These are phyloP conservation scores for Hesperia comma DNA, from an alignment of 2,888 invertebrate genomes.

Conservation along the genomic window DNA sequence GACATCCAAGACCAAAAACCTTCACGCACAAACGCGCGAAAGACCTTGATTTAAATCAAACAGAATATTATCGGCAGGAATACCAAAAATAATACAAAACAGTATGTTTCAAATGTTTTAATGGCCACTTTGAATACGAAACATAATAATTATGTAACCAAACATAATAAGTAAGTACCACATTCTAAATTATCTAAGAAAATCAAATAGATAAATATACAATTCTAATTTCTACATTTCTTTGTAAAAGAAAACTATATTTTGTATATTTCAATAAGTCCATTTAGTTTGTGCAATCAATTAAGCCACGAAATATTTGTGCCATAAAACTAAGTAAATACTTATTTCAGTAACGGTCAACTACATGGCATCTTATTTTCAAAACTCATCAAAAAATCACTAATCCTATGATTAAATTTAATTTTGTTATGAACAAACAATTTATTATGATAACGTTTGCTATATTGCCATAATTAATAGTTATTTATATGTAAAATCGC, in stretches of 20 bases:
- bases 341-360: background rate
- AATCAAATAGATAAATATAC: slow-evolving; percentile 25
- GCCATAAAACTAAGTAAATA: slow-evolving; percentile 21
- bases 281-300: slow-evolving; percentile 16
- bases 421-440: background rate
- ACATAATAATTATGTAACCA: slow-evolving; percentile 11
- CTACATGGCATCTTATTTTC: background rate
- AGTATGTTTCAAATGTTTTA: slow-evolving; percentile 22
- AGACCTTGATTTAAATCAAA: too few species aligned
- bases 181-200: slow-evolving; percentile 1
- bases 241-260: slow-evolving; percentile 16
- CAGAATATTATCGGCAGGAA: too few species aligned
- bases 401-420: background rate
- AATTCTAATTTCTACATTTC: slow-evolving; percentile 36
- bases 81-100: background rate
- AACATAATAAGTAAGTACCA: slow-evolving; percentile 11
- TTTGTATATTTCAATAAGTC: background rate
- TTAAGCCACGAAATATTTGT: slow-evolving; percentile 16
- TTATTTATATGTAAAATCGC: background rate
- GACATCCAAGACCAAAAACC: too few species aligned
- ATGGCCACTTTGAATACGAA: slow-evolving; percentile 30
- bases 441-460: background rate
- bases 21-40: too few species aligned
- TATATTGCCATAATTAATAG: background rate
- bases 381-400: background rate